Base-by-base conservation (phyloP, 1,140 invertebrate species). In the Habropoda laboriosa region DNA sequence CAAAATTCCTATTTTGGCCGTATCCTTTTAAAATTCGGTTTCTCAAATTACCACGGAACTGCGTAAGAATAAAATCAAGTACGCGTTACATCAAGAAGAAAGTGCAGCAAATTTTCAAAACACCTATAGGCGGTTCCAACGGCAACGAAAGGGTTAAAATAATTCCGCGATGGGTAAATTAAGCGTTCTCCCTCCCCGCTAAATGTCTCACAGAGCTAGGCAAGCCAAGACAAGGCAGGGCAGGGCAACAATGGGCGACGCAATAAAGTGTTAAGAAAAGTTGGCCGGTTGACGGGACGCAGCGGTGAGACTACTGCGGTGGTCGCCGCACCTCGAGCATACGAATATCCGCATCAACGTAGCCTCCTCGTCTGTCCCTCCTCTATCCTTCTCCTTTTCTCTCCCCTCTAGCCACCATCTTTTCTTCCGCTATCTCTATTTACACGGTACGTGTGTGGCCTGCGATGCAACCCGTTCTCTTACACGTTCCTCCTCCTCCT, bases 181-280 rank as follows among this genome's bases (percentile, higher is more conserved):
- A 79, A 79, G 68, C 3, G 58, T 63, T 73, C n/a, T 55, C 45
- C 21, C 27, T 61, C 64, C 40, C 57, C 57, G 45, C 51, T 84
- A 83, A 84, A 83, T 85, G 73, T 83, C 83, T 83, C 79, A 83
- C n/a, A 38, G 10, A 21, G 57, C 55, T 63, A 67, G 42, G 10
- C 55, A 40, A 78, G n/a, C n/a, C n/a, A n/a, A n/a, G n/a, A n/a
- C n/a, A n/a, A n/a, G n/a, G n/a, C n/a, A 38, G 10, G 32, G 57
- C 55, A 63, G 61, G 42, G 10, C 55, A 40, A 78, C 67, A 84
- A 55, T 61, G 66, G 38, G 71, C 32, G n/a, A n/a, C 30, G 76
- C 70, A 60, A 75, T 85, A 83, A 83, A 83, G 71, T 67, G 71
- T 55, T 72, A 32, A 80, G 83, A 72, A 84, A 83, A 83, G 51